These are phyloP conservation scores for Pycnonotus jocosus DNA, from an alignment of 2,113 vertebrate species.

Conservation along the genomic window DNA sequence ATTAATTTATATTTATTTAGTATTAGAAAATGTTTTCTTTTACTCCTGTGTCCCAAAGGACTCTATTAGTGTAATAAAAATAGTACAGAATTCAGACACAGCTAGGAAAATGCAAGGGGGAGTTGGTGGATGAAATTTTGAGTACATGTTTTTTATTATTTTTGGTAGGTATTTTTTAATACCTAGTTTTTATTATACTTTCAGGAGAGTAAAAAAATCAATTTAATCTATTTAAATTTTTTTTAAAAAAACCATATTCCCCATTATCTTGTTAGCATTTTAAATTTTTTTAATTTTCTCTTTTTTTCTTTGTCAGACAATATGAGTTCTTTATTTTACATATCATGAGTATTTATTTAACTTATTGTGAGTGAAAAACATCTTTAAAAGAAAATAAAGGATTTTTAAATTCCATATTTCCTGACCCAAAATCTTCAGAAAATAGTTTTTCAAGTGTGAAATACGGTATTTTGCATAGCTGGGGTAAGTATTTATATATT, in stretches of 20 bases:
- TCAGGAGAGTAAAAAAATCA: neutral
- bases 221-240: neutral
- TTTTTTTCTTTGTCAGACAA: neutral
- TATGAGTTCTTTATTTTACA: neutral
- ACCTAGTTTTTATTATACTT: neutral
- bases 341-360: neutral
- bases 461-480: neutral
- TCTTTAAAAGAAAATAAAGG: neutral
- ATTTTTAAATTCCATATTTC: neutral
- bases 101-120: neutral
- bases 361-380: neutral
- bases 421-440: neutral
- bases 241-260: rapidly evolving
- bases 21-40: neutral
- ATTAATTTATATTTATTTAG: neutral
- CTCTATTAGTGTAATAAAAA: neutral
- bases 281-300: neutral
- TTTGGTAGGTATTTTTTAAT: no score
- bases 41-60: neutral
- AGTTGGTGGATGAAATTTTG: neutral
- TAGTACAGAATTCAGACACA: neutral
- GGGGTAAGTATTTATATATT: neutral
- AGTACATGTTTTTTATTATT: neutral
- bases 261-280: neutral
- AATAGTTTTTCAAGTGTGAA: neutral